Evolutionary conservation across 2,113 vertebrate species (phyloP).

Genomic region (Electrona antarctica): DNA sequence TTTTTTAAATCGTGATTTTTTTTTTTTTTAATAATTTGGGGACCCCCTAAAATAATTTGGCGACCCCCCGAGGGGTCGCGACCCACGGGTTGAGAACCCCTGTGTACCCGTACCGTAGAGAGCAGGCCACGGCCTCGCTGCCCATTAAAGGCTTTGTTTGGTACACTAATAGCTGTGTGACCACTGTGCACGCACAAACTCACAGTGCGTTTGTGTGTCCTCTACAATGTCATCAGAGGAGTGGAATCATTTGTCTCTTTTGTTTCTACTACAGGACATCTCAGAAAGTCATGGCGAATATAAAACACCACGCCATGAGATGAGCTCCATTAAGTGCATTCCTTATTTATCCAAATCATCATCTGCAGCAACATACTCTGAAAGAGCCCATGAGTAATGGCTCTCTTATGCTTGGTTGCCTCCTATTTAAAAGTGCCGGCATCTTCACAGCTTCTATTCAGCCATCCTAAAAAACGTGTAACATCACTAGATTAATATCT

Average conservation of each 20-base stretch:
- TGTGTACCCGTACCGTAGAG: not conserved
- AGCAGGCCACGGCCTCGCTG: conserved; percentile 12
- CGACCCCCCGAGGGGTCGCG: too few relatives aligned
- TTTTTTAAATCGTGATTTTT: too few relatives aligned
- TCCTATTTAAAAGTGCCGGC: conserved; percentile 11
- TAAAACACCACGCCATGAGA: conserved; percentile 42
- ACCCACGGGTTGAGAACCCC: too few relatives aligned
- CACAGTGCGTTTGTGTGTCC: not conserved
- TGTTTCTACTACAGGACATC: conserved; percentile 33
- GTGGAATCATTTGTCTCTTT: conserved; percentile 7
- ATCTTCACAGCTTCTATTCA: conserved; percentile 30
- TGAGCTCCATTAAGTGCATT: conserved; percentile 29
- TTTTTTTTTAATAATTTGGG: too few relatives aligned
- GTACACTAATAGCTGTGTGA: conserved; percentile 36
- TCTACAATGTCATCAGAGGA: conserved; percentile 22
- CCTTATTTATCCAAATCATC: conserved; percentile 30
- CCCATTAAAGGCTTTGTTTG: conserved; percentile 31
- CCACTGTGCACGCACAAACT: not conserved
- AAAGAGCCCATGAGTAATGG: conserved; percentile 21
- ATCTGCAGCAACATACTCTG: not conserved
- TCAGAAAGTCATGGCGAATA: conserved; percentile 54
- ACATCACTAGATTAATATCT: too few relatives aligned
- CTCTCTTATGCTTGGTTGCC: conserved; percentile 13
- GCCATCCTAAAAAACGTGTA: conserved; percentile 8
- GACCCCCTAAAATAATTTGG: too few relatives aligned